Conservation (phyloP, 2,797 vertebrate species). For the Myiotriccus ornatus region DNA sequence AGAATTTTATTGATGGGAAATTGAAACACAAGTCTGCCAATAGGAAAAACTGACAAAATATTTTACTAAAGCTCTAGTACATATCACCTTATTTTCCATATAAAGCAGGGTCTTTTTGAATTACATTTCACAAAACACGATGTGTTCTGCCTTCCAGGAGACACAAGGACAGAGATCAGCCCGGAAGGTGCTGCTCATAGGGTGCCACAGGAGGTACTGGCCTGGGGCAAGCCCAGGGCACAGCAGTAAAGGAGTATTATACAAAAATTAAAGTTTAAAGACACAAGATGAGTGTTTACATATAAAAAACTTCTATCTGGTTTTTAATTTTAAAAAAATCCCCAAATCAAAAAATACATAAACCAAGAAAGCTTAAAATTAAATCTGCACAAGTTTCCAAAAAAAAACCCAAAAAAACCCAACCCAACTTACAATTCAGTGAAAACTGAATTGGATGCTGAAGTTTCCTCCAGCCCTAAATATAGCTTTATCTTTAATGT, state of each 20-base stretch:
- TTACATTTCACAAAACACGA: not conserved
- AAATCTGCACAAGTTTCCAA: not conserved
- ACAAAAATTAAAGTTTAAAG: not conserved
- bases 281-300: not conserved
- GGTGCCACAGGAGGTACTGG: not conserved
- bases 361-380: not conserved
- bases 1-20: not conserved
- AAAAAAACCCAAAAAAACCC: not conserved
- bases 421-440: accelerated
- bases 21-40: not conserved
- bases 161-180: not conserved
- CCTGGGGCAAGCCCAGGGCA: not conserved
- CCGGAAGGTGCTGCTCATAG: not conserved
- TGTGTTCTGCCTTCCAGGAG: not conserved
- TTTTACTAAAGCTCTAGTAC: not conserved
- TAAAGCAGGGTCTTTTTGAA: not conserved
- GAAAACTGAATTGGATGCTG: not conserved
- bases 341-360: not conserved
- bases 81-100: not conserved
- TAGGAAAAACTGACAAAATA: not conserved
- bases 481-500: not conserved
- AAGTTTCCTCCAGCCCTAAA: not conserved
- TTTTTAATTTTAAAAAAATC: not conserved
- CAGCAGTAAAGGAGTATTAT: not conserved
- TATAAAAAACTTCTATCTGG: not conserved